Base-by-base conservation (phyloP, 2,113 vertebrate genomes). In the Mirza zaza region DNA sequence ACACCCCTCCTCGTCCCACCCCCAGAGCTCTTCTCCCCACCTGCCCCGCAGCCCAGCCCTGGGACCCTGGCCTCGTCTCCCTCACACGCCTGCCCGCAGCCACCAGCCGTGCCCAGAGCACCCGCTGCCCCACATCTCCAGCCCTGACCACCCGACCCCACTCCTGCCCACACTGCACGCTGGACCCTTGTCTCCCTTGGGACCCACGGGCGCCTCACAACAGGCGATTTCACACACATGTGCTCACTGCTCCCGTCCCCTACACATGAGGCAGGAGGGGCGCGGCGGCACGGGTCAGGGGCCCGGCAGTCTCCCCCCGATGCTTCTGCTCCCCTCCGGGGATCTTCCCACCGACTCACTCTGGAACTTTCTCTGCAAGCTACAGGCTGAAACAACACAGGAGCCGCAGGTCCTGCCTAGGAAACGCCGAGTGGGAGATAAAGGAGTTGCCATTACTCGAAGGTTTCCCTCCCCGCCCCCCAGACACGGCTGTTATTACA, bases 371-470 rank as follows among this genome's bases (percentile, higher is more conserved):
- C 48, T 84, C 52, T 85, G 57, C 70, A 91, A 63, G 95, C 23
- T 39, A 15, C 73, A 94, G 93, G 87, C 90, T 97, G 96, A 96
- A 97, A 90, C 77, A 97, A 97, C 76, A 95, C 0, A 61, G 63
- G 70, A 80, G 45, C 50, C 39, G 42, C 20, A 45, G 79, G 32
- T 29, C 13, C 70, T 39, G 80, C 11, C 45, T 29, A 42, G 79
- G 84, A 79, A 79, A 73, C 36, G 42, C 73, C 7, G 50, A 87
- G 70, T 5, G 42, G 55, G 87, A 90, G 75, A 90, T 59, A 87
- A 71, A 96, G 81, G 50, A 42, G 57, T 27, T 34, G 9, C 39
- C 73, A 9, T 97, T 92, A 80, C 11, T n/a, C 42, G 90, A 65
- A 79, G 81, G 45, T 27, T 36, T 71, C 81, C 17, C 20, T 83